Evolutionary conservation across 64 coral and sea anemone species (phyloP).

Genomic region (Stylophora pistillata): DNA sequence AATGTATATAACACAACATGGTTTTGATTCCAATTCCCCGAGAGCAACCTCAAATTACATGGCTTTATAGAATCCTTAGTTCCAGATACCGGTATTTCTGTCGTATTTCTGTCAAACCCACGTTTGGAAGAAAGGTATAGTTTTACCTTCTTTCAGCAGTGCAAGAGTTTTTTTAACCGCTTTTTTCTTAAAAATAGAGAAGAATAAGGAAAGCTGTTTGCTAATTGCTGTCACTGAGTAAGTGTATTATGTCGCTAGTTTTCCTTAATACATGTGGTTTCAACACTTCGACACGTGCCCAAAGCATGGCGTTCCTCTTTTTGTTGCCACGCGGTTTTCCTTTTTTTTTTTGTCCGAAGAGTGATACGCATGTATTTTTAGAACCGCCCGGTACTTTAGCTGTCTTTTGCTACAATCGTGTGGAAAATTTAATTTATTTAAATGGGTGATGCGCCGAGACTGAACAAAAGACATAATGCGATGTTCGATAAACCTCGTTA

Average conservation of each 20-base stretch:
- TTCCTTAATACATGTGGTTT: slow-evolving; percentile 26
- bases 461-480: background rate
- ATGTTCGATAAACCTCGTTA: background rate
- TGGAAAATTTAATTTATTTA: background rate
- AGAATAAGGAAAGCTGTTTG: background rate
- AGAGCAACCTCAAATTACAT: too few relatives aligned
- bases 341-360: background rate
- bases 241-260: background rate
- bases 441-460: background rate
- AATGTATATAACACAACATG: too few relatives aligned
- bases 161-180: background rate
- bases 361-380: background rate
- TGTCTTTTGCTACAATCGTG: background rate
- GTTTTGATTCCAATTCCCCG: too few relatives aligned
- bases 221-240: slow-evolving; percentile 15
- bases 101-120: too few relatives aligned
- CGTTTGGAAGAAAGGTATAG: too few relatives aligned
- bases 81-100: too few relatives aligned
- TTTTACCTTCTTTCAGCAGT: background rate
- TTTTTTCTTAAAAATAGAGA: background rate
- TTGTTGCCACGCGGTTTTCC: background rate
- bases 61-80: too few relatives aligned
- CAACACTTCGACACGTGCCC: background rate
- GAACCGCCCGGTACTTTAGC: background rate
- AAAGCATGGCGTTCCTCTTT: background rate